phyloP scores from a whole-genome alignment of 2,888 invertebrate genomes.

The Lingula anatina region DNA sequence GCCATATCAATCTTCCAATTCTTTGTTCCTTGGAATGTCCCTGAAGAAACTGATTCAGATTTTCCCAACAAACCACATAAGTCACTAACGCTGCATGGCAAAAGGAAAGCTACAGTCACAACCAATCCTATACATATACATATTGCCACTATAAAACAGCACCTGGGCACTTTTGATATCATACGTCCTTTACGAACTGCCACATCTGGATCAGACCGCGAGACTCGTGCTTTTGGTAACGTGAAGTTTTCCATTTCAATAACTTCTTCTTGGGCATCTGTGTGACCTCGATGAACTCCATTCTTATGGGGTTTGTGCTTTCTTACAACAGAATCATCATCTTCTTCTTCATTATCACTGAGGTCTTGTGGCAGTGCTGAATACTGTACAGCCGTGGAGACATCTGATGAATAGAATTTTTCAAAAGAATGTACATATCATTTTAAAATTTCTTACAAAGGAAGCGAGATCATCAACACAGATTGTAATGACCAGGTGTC shows the following conservation, averaged over 20 bases:
- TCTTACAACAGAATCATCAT: slow-evolving; percentile 3
- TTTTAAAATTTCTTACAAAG: no score
- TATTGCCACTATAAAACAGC: neutral
- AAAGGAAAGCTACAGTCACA: neutral
- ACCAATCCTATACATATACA: neutral
- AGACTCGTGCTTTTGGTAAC: neutral
- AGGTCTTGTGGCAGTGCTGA: slow-evolving; percentile 12
- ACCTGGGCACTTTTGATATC: no score
- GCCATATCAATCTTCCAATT: no score
- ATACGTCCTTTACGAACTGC: neutral
- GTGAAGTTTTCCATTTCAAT: slow-evolving; percentile 1
- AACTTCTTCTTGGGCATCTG: neutral
- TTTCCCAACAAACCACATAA: no score
- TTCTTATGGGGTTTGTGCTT: neutral
- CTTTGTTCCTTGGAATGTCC: no score
- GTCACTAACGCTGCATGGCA: neutral
- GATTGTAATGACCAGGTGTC: no score
- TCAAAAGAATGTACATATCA: no score
- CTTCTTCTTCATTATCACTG: slow-evolving; percentile 15
- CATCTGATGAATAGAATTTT: no score
- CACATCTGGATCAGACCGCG: neutral
- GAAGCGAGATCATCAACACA: no score
- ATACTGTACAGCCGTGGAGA: slow-evolving; percentile 6
- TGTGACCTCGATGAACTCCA: neutral
- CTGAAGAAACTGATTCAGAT: no score